Base-by-base conservation (phyloP, 2,797 vertebrate species). In the Alfaro cultratus region DNA sequence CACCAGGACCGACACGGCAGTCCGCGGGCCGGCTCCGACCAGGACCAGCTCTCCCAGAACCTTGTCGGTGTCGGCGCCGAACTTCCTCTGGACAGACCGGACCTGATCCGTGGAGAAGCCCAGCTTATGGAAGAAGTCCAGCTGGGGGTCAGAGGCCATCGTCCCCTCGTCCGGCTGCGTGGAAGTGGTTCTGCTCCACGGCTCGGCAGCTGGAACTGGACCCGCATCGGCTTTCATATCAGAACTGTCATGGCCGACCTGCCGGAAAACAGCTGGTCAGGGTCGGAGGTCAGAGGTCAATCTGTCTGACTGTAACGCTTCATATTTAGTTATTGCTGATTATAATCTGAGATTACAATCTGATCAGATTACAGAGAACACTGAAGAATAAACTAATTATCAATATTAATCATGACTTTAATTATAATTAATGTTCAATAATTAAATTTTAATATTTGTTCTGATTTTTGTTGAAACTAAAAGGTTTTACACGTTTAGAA, bases 111-210 rank as follows among this genome's bases (percentile, higher is more conserved):
- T 96, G 60, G 96, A 95, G 91, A 99, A 99, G 0, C 98, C 98
- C 75, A 99, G 95, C 91, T 99, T 99, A 91, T 97, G 96, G 91
- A 98, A 98, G 94, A 99, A 97, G 89, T 98, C 97, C 92, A 99
- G 96, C 93, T 43, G 75, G 41, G 91, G 76, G 77, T 87, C 87
- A 0, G 11, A 31, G 51, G 72, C 76, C 0, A 87, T 67, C 94
- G 94, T 95, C 36, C 12, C 86, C 67, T 86, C 72, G 39, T 21
- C 3, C 36, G 21, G 80, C 36, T 15, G 73, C 16, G 71, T 55
- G 80, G 51, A 3, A 62, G 41, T 15, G 51, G 31, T 70, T 75
- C 85, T 2, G 81, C 31, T 88, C 86, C 85, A 86, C 1, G 26
- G 67, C 75, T 83, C 76, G 5, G 80, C 81, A 36, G 78, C 34